Base-by-base conservation (phyloP, 2,113 vertebrate species). In the Cyprinodon variegatus region DNA sequence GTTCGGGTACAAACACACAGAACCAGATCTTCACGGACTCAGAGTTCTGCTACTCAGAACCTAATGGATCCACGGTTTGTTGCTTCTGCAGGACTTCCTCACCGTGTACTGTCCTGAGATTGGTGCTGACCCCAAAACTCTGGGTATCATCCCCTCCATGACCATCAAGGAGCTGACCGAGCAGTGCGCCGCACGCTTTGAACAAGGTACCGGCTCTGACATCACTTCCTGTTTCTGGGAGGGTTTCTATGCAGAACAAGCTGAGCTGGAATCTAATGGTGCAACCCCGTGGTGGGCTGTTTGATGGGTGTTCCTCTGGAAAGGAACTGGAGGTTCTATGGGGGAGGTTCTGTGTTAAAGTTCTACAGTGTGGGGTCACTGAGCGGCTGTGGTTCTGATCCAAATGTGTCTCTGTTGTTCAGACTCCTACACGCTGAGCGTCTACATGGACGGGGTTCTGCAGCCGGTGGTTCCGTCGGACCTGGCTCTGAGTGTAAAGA, bases 151-250 rank as follows among this genome's bases (percentile, higher is more conserved):
- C 60, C 93, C 90, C 0, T 94, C 93, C 46, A 98, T 95, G 2
- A 95, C 85, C 0, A 86, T 96, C 40, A 88, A 95, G 46, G 91
- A 95, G 72, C 93, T 99, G 62, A 86, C 92, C 10, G 90, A 92
- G 3, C 96, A 97, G 76, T 99, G 97, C 65, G 96, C 96, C 0
- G 93, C 95, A 15, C 97, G 97, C 79, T 99, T 97, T 73, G 95
- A 91, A 63, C 77, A 90, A 95, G 85, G 96, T 88, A 53, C 53
- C 22, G 2, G 12, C 64, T 6, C 6, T 57, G 17, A 20, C 4
- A n/a, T 57, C 50, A 57, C 20, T 57, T 57, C 50, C 50, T 57
- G 50, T n/a, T 57, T 8, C 50, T 29, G 29, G 29, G 29, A 29
- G 29, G 29, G 29, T 29, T 29, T 29, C 29, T 29, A 29, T 29